phyloP scores from a whole-genome alignment of 1,140 invertebrate genomes.

The Pogonomyrmex barbatus region DNA sequence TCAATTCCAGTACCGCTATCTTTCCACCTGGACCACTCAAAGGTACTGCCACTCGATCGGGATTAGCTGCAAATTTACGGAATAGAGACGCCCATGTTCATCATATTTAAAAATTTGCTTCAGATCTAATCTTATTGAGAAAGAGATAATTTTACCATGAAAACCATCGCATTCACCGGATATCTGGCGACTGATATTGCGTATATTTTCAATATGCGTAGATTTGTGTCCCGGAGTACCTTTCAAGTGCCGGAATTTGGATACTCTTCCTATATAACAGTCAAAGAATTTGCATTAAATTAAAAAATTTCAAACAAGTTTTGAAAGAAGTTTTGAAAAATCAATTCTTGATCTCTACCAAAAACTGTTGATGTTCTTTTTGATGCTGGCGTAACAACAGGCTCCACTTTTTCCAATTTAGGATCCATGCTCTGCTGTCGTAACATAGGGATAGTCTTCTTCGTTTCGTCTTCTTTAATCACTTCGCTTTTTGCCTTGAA shows the following conservation, averaged over 20 bases:
- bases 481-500: slow-evolving; percentile 87
- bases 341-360: slow-evolving; percentile 87
- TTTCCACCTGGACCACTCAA: slow-evolving; percentile 95
- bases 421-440: slow-evolving; percentile 87
- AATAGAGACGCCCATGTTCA: slow-evolving; percentile 1
- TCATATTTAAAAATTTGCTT: neutral
- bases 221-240: slow-evolving; percentile 96
- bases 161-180: slow-evolving; percentile 98
- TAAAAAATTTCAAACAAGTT: neutral
- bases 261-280: slow-evolving; percentile 90
- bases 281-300: slow-evolving; percentile 31
- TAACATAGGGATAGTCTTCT: slow-evolving; percentile 86
- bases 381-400: slow-evolving; percentile 86
- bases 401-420: slow-evolving; percentile 84
- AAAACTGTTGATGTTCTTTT: slow-evolving; percentile 95
- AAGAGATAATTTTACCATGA: slow-evolving; percentile 88
- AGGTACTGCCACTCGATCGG: slow-evolving; percentile 93
- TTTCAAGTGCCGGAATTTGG: slow-evolving; percentile 97
- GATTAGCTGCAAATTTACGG: slow-evolving; percentile 89
- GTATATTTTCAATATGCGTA: slow-evolving; percentile 96
- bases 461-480: slow-evolving; percentile 87
- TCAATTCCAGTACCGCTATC: slow-evolving; percentile 94
- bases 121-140: neutral
- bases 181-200: slow-evolving; percentile 95
- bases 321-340: neutral